These are phyloP conservation scores for Nycticorax nycticorax DNA, from an alignment of 2,113 vertebrate genomes.

Conservation along the genomic window DNA sequence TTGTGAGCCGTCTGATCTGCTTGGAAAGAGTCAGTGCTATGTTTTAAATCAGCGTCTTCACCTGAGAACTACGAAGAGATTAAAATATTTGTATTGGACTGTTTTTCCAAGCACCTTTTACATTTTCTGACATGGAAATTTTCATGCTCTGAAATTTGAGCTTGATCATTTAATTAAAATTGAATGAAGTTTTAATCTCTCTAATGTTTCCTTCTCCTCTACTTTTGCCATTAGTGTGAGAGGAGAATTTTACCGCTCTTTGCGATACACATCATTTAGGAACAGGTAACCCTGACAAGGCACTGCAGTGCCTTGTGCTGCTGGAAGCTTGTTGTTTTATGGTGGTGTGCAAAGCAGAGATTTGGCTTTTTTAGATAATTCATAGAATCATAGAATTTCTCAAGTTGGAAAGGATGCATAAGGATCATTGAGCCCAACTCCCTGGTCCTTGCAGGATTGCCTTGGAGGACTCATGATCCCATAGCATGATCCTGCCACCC, in stretches of 20 bases:
- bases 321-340: not conserved
- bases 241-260: not conserved
- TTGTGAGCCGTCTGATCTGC: not conserved
- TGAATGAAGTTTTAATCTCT: rapidly evolving
- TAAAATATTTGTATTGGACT: not conserved
- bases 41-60: not conserved
- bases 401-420: not conserved
- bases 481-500: not conserved
- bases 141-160: not conserved
- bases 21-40: not conserved
- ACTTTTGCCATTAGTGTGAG: not conserved
- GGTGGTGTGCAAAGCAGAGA: not conserved
- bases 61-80: not conserved
- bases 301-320: not conserved
- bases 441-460: not conserved
- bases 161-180: not conserved
- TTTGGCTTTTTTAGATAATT: not conserved
- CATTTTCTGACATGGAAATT: not conserved
- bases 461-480: not conserved
- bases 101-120: not conserved
- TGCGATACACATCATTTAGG: not conserved
- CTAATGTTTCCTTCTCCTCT: not conserved
- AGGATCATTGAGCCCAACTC: not conserved
- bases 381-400: not conserved
- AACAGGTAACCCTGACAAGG: rapidly evolving